Evolutionary conservation across 2,888 invertebrate species (phyloP), one percentile per base, ranked within the genome.

Genomic region (Deilephila porcellus): DNA sequence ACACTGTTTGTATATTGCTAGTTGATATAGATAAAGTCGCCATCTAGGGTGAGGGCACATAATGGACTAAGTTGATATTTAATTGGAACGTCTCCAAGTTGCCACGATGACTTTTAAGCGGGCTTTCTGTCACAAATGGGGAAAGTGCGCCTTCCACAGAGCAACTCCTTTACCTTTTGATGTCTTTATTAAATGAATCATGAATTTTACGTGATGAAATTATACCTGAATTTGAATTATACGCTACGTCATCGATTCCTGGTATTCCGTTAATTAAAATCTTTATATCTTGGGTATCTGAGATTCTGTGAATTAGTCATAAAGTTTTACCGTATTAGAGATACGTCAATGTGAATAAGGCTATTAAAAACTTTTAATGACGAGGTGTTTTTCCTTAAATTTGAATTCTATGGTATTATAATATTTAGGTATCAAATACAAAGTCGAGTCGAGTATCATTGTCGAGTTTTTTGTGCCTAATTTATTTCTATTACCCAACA

Each of bases 141-240:
- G 77, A 78, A 77, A 81, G 78, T 77, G 80, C 80, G 78, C 81
- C 75, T 79, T 78, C 77, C 78, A 76, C 74, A 76, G 76, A 81
- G 78, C 75, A 74, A 78, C 82, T 82, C 80, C 80, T 79, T 79
- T 77, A 80, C 78, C 80, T 80, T 84, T 82, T 84, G 81, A 84
- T 83, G 82, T 81, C 79, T 83, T 83, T 80, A 81, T 79, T 82
- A 83, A 84, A 79, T 83, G 80, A 82, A 83, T 83, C 78, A 79
- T 79, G 79, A 81, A 83, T 81, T 84, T 83, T 76, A 74, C 72
- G 78, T 80, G 76, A 84, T 82, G 73, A 78, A 80, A 81, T 83
- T 83, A 82, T 77, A 80, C 76, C 78, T 72, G 76, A 80, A 80
- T 81, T 80, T 75, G 74, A 79, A 79, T 79, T 73, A 80, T 74